Evolutionary conservation across 2,797 vertebrate genomes (phyloP), one percentile per base, ranked within the genome.

Genomic region (Aldrovandia affinis): DNA sequence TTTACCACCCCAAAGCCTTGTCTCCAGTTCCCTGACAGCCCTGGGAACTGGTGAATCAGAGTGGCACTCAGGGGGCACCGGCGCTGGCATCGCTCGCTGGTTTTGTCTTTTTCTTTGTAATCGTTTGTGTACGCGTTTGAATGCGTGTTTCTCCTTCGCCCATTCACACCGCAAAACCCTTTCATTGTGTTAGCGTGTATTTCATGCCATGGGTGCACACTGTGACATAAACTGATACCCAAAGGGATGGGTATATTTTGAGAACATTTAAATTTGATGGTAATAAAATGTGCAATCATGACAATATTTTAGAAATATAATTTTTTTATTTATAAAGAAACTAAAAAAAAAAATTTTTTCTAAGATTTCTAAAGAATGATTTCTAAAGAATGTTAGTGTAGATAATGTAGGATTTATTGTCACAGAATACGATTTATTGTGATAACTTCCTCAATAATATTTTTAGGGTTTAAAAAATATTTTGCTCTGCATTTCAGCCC

Each of bases 11-110:
- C 83, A 50, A 83, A 87, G 86, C 88, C 86, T 87, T 88, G 87
- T 88, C 89, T 87, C 83, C 52, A 83, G 78, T 83, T 86, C 79
- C 87, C 80, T 91, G 91, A 85, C 89, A 90, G 89, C 88, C 88
- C 89, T 90, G 91, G 90, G 89, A 90, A 90, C 88, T 73, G 86
- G 90, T 65, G 84, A 82, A 87, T 88, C 89, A 77, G 87, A 89
- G 88, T 90, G 89, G 87, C 88, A 88, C 89, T 90, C 87, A 52
- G 88, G 88, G 89, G 88, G 89, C 88, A 86, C 89, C 88, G 86
- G 88, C 84, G 88, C 87, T 89, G 89, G 90, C 89, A 89, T 84
- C 28, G 86, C 87, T 83, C 86, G 87, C 81, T 78, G 86, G 85
- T 89, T 83, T 85, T 83, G 89, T 83, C 86, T 91, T 89, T 89